Conservation (phyloP, 64 coral and sea anemone genomes). For the Cladopsammia gracilis region DNA sequence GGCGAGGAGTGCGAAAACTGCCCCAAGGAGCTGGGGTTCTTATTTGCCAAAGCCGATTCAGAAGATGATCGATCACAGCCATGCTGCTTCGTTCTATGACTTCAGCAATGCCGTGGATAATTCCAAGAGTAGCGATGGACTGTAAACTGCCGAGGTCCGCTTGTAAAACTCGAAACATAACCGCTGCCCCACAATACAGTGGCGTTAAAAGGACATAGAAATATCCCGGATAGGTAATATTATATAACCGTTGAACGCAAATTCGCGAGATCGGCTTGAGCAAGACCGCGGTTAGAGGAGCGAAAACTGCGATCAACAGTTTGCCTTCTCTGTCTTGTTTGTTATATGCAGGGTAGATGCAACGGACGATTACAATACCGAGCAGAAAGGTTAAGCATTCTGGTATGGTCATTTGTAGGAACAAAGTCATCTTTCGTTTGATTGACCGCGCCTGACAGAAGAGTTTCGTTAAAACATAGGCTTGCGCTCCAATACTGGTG, state of each 20-base stretch:
- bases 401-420: background rate
- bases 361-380: background rate
- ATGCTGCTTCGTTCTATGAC: slow-evolving; percentile 13
- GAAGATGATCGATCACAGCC: slow-evolving; percentile 1
- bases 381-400: background rate
- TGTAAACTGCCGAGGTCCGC: background rate
- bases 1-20: background rate
- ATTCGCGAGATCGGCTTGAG: background rate
- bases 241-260: background rate
- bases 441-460: background rate
- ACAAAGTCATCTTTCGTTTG: background rate
- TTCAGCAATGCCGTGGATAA: background rate
- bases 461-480: background rate
- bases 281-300: background rate
- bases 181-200: background rate
- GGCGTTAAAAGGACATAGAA: background rate
- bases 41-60: background rate
- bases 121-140: background rate
- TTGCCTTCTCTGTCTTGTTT: background rate
- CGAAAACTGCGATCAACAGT: background rate
- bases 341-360: background rate
- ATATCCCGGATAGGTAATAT: background rate
- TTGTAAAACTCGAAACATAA: slow-evolving; percentile 7
- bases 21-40: background rate
- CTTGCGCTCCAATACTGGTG: background rate